These are phyloP conservation scores for Chaenodraco wilsoni DNA, from an alignment of 2,797 vertebrate genomes.

Conservation along the genomic window DNA sequence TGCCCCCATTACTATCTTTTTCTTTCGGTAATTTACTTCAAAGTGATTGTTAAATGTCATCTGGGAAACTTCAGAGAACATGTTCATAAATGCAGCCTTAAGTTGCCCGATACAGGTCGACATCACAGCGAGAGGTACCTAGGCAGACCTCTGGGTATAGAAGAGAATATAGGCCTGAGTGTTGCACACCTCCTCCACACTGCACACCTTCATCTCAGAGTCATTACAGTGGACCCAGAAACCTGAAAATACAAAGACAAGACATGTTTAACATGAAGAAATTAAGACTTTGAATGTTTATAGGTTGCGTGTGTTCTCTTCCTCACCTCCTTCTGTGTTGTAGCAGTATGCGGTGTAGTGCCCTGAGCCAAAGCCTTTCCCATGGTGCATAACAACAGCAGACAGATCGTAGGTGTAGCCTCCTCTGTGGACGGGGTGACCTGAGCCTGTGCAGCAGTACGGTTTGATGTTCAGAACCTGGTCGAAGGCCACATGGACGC, in stretches of 20 bases:
- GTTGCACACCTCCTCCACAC: slow-evolving; percentile 98
- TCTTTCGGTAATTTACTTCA: slow-evolving; percentile 38
- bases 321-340: slow-evolving; percentile 99
- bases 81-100: slow-evolving; percentile 71
- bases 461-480: slow-evolving; percentile 99
- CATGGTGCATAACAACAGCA: slow-evolving; percentile 99
- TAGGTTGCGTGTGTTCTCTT: slow-evolving; percentile 20
- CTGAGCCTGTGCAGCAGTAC: slow-evolving; percentile 94
- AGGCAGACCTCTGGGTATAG: slow-evolving; percentile 97
- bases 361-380: slow-evolving; percentile 99
- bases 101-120: slow-evolving; percentile 79
- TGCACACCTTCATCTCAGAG: slow-evolving; percentile 99
- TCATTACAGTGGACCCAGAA: slow-evolving; percentile 99
- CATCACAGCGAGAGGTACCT: slow-evolving; percentile 83
- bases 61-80: slow-evolving; percentile 50
- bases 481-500: slow-evolving; percentile 98
- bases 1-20: slow-evolving; percentile 49
- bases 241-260: slow-evolving; percentile 78
- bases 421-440: slow-evolving; percentile 90
- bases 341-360: slow-evolving; percentile 99
- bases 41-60: slow-evolving; percentile 58
- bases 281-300: neutral
- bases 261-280: neutral
- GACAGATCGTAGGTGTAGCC: slow-evolving; percentile 98
- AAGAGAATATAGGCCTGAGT: slow-evolving; percentile 99